These are phyloP conservation scores for Prionailurus bengalensis DNA, from an alignment of 2,113 vertebrate genomes.

Conservation along the genomic window DNA sequence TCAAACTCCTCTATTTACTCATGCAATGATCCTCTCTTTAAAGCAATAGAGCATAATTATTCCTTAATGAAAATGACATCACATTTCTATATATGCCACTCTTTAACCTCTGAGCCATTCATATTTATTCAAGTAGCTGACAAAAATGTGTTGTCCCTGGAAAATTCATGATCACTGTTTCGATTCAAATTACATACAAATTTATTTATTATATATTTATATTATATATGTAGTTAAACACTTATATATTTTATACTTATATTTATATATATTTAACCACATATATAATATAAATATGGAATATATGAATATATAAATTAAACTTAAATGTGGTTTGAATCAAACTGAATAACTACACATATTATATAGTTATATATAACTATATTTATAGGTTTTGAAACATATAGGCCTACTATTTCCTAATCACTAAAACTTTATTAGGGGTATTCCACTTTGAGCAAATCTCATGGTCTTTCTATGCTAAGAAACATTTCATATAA, in stretches of 20 bases:
- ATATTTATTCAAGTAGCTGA: background rate
- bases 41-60: background rate
- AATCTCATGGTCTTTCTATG: background rate
- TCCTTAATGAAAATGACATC: background rate
- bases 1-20: background rate
- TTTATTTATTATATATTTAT: constrained; percentile 2
- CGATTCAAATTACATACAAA: background rate
- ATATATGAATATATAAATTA: background rate
- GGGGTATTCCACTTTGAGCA: background rate
- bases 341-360: background rate
- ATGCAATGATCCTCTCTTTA: background rate
- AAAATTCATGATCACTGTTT: constrained; percentile 15
- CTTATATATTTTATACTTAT: background rate
- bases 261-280: background rate
- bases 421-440: background rate
- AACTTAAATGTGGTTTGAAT: background rate
- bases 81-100: background rate
- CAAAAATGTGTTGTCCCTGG: background rate
- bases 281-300: background rate
- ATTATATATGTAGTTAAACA: background rate
- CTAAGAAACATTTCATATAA: background rate
- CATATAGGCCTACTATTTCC: background rate
- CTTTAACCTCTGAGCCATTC: background rate
- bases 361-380: background rate
- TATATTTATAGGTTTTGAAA: background rate